A percentile compares a stretch with the other conserved stretches of the same genome.
Conservation (phyloP, 2,113 vertebrate genomes). For the Sceloporus undulatus region DNA sequence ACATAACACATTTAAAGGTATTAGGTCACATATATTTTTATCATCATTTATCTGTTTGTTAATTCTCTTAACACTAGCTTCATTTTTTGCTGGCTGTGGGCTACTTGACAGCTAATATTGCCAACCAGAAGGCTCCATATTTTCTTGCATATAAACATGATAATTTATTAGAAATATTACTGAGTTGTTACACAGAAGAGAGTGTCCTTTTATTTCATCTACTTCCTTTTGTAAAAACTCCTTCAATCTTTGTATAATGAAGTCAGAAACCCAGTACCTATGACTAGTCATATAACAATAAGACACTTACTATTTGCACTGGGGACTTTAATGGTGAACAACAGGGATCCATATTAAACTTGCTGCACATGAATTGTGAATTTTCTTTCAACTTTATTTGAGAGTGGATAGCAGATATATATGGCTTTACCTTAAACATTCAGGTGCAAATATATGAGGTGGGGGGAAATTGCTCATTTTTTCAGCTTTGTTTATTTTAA, state of each 20-base stretch:
- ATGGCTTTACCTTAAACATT: background rate
- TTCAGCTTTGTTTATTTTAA: background rate
- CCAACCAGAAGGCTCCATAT: background rate
- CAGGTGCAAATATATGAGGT: background rate
- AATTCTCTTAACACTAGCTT: background rate
- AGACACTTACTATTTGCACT: background rate
- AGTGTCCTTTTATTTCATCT: background rate
- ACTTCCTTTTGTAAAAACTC: background rate
- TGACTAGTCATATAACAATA: background rate
- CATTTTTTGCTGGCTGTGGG: background rate
- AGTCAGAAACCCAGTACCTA: slow-evolving; percentile 29
- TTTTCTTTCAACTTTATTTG: slow-evolving; percentile 34
- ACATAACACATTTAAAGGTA: background rate
- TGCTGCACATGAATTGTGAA: slow-evolving; percentile 24
- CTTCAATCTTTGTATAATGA: slow-evolving; percentile 34
- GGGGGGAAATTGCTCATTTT: background rate
- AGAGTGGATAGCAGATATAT: background rate
- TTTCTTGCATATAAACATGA: background rate
- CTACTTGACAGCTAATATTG: background rate
- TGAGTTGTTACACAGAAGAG: background rate
- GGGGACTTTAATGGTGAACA: background rate
- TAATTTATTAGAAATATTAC: slow-evolving; percentile 28
- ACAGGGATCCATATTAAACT: background rate
- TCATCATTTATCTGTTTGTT: background rate
- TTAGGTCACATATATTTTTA: slow-evolving; percentile 15